Evolutionary conservation across 2,113 vertebrate genomes (phyloP).

Genomic region (Oxyura jamaicensis): DNA sequence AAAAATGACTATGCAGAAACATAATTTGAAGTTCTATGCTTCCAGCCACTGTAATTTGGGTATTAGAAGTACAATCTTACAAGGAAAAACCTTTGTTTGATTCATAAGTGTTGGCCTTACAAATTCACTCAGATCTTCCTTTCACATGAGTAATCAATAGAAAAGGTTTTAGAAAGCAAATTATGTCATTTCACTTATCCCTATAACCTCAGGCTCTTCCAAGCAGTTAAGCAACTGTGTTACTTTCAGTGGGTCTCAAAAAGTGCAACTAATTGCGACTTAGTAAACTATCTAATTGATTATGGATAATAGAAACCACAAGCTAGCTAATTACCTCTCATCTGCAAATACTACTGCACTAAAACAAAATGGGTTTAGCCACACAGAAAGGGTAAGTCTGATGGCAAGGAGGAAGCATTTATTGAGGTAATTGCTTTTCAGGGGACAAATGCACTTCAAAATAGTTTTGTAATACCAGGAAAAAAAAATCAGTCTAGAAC

Average conservation of each 20-base stretch:
- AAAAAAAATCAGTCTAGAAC: not conserved
- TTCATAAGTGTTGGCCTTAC: not conserved
- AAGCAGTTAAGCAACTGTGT: not conserved
- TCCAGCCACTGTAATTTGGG: not conserved
- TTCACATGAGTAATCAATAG: not conserved
- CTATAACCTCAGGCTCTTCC: not conserved
- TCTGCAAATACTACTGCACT: not conserved
- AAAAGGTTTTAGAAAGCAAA: slow-evolving; percentile 6
- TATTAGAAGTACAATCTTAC: not conserved
- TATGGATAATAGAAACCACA: not conserved
- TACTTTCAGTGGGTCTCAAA: not conserved
- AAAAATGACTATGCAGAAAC: not conserved
- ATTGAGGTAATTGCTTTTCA: not conserved
- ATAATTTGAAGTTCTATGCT: not conserved
- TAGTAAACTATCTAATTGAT: slow-evolving; percentile 2
- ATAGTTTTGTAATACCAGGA: not conserved
- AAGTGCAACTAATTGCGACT: slow-evolving; percentile 8
- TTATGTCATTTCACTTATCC: not conserved
- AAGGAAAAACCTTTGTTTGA: not conserved
- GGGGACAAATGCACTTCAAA: not conserved
- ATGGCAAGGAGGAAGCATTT: not conserved
- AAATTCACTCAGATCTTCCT: not conserved
- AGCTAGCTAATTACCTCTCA: not conserved
- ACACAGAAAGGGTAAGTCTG: not conserved
- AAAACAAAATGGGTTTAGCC: not conserved